A percentile compares a stretch with the other conserved stretches of the same genome.
Conservation (phyloP, 2,797 vertebrate genomes). For the Emydoidea blandingii region DNA sequence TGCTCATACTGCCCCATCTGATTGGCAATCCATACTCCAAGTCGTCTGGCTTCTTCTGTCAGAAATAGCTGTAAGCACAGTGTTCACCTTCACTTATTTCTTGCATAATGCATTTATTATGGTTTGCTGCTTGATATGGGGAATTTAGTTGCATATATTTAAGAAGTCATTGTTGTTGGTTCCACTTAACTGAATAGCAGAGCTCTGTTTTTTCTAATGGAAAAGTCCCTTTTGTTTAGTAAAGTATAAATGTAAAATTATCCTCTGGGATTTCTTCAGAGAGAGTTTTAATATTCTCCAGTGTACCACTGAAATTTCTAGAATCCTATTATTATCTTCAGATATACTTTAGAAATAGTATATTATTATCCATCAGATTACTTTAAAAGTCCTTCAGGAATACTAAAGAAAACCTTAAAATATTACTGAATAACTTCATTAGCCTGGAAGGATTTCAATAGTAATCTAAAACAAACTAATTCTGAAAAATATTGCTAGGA, state of each 20-base stretch:
- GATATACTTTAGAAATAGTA: slow-evolving; percentile 7
- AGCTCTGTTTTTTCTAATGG: slow-evolving; percentile 37
- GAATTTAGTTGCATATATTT: slow-evolving; percentile 29
- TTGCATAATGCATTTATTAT: not conserved
- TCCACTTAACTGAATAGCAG: slow-evolving; percentile 32
- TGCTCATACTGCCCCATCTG: slow-evolving; percentile 1
- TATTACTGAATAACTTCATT: slow-evolving; percentile 44
- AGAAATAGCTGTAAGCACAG: slow-evolving; percentile 50
- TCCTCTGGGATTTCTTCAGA: slow-evolving; percentile 13
- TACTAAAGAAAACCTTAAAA: not conserved
- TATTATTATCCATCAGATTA: slow-evolving; percentile 15
- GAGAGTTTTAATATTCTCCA: slow-evolving; percentile 47
- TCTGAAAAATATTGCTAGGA: not conserved
- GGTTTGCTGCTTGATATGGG: slow-evolving; percentile 25
- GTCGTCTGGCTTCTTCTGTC: not conserved
- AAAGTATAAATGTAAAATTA: slow-evolving; percentile 43
- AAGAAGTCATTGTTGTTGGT: not conserved
- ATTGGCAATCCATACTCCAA: slow-evolving; percentile 6
- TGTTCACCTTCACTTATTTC: slow-evolving; percentile 41
- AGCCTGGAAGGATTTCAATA: slow-evolving; percentile 2
- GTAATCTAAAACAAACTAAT: slow-evolving; percentile 29
- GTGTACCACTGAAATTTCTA: slow-evolving; percentile 44
- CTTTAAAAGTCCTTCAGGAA: slow-evolving; percentile 11
- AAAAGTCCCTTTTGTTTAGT: slow-evolving; percentile 21
- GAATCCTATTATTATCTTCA: slow-evolving; percentile 20